phyloP scores from a whole-genome alignment of 2,113 vertebrate genomes.

The Dissostichus mawsoni region DNA sequence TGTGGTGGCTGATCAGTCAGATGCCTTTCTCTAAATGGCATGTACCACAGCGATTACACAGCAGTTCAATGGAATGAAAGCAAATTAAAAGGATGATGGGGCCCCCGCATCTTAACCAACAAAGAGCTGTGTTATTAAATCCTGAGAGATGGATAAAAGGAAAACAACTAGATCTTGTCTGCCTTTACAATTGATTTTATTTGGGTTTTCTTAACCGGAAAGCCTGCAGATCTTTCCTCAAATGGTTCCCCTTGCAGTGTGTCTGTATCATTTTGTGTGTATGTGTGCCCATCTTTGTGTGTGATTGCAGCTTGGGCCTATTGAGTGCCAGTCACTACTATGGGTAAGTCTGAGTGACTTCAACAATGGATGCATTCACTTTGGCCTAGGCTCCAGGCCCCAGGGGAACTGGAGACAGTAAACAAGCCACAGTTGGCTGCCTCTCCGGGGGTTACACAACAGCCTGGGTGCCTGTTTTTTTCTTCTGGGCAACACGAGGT shows the following conservation, averaged over 20 bases:
- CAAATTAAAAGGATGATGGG: constrained; percentile 79
- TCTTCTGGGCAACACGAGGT: constrained; percentile 27
- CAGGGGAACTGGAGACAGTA: constrained; percentile 75
- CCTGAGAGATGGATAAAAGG: constrained; percentile 51
- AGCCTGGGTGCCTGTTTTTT: constrained; percentile 46
- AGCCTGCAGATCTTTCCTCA: not conserved
- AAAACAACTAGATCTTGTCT: constrained; percentile 42
- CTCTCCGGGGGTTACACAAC: constrained; percentile 82
- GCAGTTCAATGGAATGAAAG: constrained; percentile 75
- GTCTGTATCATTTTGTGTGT: constrained; percentile 25
- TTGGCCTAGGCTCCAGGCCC: constrained; percentile 64
- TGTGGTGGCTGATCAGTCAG: constrained; percentile 67
- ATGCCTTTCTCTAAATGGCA: constrained; percentile 71
- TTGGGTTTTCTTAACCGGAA: constrained; percentile 25
- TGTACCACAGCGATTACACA: constrained; percentile 67
- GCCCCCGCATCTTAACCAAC: constrained; percentile 57
- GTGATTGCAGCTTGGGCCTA: constrained; percentile 52
- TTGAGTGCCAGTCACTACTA: constrained; percentile 66
- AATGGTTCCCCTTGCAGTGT: constrained; percentile 7
- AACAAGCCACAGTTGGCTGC: constrained; percentile 84
- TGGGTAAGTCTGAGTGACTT: constrained; percentile 62
- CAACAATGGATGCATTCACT: constrained; percentile 83
- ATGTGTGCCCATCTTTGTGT: constrained; percentile 52
- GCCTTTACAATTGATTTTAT: constrained; percentile 12
- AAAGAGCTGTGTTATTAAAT: constrained; percentile 68